Percentiles rank a stretch among this genome's conserved stretches.
These are phyloP conservation scores for Hyles lineata DNA, from an alignment of 2,888 invertebrate genomes.

Conservation along the genomic window DNA sequence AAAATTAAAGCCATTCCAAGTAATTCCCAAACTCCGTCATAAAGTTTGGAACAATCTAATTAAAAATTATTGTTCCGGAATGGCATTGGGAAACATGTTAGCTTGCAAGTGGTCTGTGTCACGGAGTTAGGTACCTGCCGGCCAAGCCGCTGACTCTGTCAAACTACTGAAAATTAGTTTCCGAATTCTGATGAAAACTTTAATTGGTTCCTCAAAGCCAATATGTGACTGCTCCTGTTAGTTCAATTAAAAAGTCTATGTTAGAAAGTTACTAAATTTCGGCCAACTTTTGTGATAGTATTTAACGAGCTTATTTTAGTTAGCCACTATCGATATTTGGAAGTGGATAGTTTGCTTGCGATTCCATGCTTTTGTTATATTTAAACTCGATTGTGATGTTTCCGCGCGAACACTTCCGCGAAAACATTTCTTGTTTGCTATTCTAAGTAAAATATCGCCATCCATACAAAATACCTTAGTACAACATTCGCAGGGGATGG, in stretches of 20 bases:
- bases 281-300: slow-evolving; percentile 56
- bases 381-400: slow-evolving; percentile 30
- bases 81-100: slow-evolving; percentile 46
- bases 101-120: slow-evolving; percentile 58
- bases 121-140: slow-evolving; percentile 67
- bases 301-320: slow-evolving; percentile 48
- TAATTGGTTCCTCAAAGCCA: slow-evolving; percentile 80
- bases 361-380: background rate
- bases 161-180: slow-evolving; percentile 82
- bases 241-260: slow-evolving; percentile 64
- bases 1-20: background rate
- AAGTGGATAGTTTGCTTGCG: slow-evolving; percentile 29
- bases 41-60: slow-evolving; percentile 4
- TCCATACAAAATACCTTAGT: slow-evolving; percentile 45
- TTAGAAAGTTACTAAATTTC: slow-evolving; percentile 42
- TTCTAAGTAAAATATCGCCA: slow-evolving; percentile 48
- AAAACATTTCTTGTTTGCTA: slow-evolving; percentile 42
- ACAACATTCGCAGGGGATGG: slow-evolving; percentile 39
- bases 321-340: slow-evolving; percentile 27
- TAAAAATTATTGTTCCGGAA: slow-evolving; percentile 37
- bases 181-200: slow-evolving; percentile 80
- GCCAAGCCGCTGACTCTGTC: slow-evolving; percentile 75
- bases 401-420: slow-evolving; percentile 40
- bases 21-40: background rate
- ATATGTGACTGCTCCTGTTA: slow-evolving; percentile 69